Percentiles rank a stretch among this genome's conserved stretches.
These are phyloP conservation scores for Allacma fusca DNA, from an alignment of 2,888 invertebrate species.

Conservation along the genomic window DNA sequence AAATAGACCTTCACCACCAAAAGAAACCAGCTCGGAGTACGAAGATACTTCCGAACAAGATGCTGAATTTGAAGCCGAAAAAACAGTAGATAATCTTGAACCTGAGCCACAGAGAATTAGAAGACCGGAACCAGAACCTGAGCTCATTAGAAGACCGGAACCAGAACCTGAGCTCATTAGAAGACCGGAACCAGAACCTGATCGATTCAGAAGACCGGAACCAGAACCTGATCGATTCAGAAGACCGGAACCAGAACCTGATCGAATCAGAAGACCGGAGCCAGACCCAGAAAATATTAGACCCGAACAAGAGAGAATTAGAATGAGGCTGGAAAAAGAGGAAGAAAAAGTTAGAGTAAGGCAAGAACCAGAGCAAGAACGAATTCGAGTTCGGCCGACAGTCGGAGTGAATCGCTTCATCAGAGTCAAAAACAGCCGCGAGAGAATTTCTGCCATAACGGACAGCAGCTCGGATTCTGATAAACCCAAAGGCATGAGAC, in stretches of 20 bases:
- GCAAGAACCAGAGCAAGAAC: too few relatives aligned
- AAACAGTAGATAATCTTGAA: neutral
- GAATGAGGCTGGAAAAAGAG: too few relatives aligned
- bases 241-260: neutral
- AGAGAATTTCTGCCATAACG: slow-evolving; percentile 19
- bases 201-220: neutral
- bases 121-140: neutral
- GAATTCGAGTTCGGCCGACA: too few relatives aligned
- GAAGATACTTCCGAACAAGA: too few relatives aligned
- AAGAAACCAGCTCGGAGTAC: neutral
- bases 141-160: neutral
- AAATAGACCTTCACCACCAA: neutral
- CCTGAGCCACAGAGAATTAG: neutral
- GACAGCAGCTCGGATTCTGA: neutral
- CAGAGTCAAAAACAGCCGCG: slow-evolving; percentile 23
- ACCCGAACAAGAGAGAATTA: too few relatives aligned
- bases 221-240: neutral
- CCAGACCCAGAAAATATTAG: too few relatives aligned
- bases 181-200: neutral
- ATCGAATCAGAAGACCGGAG: too few relatives aligned
- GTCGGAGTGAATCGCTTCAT: slow-evolving; percentile 21
- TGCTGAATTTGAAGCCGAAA: too few relatives aligned
- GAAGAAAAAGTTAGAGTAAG: too few relatives aligned
- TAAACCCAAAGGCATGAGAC: slow-evolving; percentile 1
- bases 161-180: neutral